Conservation (phyloP, 2,888 invertebrate species). For the Nipponacmea schrenckii region DNA sequence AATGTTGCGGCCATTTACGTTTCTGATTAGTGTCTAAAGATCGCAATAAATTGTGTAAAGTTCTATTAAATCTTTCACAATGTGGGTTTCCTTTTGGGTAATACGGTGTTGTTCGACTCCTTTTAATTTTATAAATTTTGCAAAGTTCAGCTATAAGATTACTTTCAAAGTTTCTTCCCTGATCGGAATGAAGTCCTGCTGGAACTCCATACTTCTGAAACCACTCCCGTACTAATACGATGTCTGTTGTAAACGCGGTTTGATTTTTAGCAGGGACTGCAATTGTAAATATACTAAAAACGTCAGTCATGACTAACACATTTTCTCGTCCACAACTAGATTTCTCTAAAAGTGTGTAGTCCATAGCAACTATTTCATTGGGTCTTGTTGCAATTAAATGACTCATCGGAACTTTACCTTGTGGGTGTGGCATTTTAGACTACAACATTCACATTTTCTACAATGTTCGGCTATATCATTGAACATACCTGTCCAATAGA, state of each 20-base stretch:
- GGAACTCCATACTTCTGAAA: constrained; percentile 37
- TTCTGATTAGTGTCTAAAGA: background rate
- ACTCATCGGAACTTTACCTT: constrained; percentile 19
- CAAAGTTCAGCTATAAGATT: constrained; percentile 31
- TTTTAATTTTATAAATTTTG: constrained; percentile 29
- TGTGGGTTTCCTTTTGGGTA: constrained; percentile 37
- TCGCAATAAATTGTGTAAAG: no score
- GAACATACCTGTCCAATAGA: constrained; percentile 37
- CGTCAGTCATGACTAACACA: constrained; percentile 41
- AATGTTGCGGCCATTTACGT: constrained; percentile 19
- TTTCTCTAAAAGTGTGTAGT: constrained; percentile 36
- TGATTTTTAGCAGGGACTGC: constrained; percentile 39
- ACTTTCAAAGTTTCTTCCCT: constrained; percentile 35
- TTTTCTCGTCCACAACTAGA: constrained; percentile 33
- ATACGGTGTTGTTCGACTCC: constrained; percentile 35
- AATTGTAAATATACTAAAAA: constrained; percentile 39
- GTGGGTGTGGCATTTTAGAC: constrained; percentile 18
- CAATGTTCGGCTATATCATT: constrained; percentile 29
- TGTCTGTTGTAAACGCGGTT: constrained; percentile 32
- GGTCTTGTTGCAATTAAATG: constrained; percentile 32
- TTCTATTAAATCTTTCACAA: constrained; percentile 41
- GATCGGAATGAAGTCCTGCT: constrained; percentile 35
- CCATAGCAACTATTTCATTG: constrained; percentile 36
- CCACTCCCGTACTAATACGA: constrained; percentile 34
- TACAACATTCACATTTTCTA: constrained; percentile 35